These are phyloP conservation scores for Phenacoccus solenopsis DNA, from an alignment of 1,140 invertebrate species.

Conservation along the genomic window DNA sequence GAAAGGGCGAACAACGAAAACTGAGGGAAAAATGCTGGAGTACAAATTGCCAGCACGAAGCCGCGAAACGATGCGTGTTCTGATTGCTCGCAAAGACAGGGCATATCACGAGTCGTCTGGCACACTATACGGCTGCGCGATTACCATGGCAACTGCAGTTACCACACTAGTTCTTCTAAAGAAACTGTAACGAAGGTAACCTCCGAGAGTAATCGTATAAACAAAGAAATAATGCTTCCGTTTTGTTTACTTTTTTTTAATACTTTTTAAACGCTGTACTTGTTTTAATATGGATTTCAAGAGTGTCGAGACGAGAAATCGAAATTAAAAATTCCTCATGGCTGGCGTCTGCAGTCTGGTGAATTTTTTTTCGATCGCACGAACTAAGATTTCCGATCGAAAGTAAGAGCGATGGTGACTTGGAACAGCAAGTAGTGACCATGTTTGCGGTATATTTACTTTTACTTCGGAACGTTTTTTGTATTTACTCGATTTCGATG, in stretches of 20 bases:
- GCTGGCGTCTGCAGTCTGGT: too few species aligned
- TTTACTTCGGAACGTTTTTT: too few species aligned
- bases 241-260: constrained; percentile 10
- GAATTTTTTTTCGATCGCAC: too few species aligned
- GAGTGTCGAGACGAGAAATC: too few species aligned
- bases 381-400: too few species aligned
- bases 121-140: constrained; percentile 4
- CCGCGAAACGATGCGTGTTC: constrained; percentile 15
- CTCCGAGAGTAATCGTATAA: constrained; percentile 12
- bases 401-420: too few species aligned
- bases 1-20: constrained; percentile 9
- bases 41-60: constrained; percentile 11
- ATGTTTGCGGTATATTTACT: too few species aligned
- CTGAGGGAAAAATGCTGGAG: constrained; percentile 10
- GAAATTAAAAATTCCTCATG: too few species aligned
- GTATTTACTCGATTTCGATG: too few species aligned
- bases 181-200: constrained; percentile 16
- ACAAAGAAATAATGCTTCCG: constrained; percentile 17
- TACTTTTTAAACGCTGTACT: background rate
- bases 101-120: constrained; percentile 13
- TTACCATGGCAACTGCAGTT: constrained; percentile 17
- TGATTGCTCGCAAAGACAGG: constrained; percentile 15
- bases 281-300: too few species aligned
- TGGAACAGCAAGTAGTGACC: too few species aligned
- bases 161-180: constrained; percentile 13